Evolutionary conservation across 2,888 invertebrate species (phyloP).

Genomic region (Latheticus oryzae): DNA sequence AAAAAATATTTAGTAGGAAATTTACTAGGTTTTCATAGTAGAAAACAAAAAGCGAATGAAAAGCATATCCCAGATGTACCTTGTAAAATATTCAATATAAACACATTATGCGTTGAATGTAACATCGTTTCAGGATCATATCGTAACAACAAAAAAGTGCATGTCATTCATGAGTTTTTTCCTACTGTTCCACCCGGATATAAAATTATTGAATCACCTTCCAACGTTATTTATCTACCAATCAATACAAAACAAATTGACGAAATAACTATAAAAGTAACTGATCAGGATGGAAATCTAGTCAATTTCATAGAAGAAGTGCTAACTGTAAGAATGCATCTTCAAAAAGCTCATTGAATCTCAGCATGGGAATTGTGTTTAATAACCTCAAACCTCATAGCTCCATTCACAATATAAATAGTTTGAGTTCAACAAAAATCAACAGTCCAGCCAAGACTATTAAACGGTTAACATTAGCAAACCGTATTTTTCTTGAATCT

Average conservation of each 20-base stretch:
- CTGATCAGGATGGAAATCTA: constrained; percentile 54
- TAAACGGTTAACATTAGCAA: constrained; percentile 1
- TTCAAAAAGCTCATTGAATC: constrained; percentile 11
- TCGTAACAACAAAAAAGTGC: constrained; percentile 27
- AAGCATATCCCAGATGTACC: constrained; percentile 44
- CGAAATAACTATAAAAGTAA: constrained; percentile 51
- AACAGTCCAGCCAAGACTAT: background rate
- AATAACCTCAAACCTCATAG: constrained; percentile 3
- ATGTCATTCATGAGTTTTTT: constrained; percentile 49
- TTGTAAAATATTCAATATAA: constrained; percentile 45
- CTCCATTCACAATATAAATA: constrained; percentile 4
- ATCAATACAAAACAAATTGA: constrained; percentile 50
- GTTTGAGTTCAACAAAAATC: background rate
- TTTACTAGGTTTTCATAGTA: constrained; percentile 28
- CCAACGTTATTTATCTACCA: constrained; percentile 58
- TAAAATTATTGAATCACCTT: constrained; percentile 58
- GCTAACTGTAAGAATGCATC: constrained; percentile 50
- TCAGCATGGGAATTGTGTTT: constrained; percentile 10
- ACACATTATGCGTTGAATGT: constrained; percentile 23
- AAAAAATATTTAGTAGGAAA: constrained; percentile 30
- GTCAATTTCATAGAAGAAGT: constrained; percentile 56
- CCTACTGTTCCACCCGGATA: constrained; percentile 55
- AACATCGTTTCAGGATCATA: constrained; percentile 33
- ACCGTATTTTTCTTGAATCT: constrained; percentile 1
- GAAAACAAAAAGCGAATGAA: constrained; percentile 5